Percentiles rank a stretch among this genome's conserved stretches.
Conservation (phyloP, 2,113 vertebrate species). For the Pelvicachromis taeniatus region DNA sequence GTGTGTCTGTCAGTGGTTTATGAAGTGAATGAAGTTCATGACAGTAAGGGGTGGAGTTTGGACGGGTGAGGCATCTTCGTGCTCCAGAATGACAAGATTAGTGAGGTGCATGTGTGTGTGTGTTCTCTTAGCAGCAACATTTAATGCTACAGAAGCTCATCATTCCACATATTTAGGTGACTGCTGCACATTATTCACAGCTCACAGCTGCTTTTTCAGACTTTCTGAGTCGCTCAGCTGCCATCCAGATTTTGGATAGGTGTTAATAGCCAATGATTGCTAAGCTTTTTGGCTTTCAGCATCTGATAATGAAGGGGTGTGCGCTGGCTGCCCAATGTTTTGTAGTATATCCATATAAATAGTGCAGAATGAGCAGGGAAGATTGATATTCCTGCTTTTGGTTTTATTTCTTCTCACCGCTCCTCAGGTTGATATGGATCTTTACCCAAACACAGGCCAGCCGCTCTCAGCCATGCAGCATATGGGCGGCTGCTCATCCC, state of each 20-base stretch:
- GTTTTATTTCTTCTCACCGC: not conserved
- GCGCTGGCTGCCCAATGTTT: not conserved
- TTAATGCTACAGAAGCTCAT: conserved; percentile 23
- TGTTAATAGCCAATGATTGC: not conserved
- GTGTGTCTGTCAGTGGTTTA: conserved; percentile 29
- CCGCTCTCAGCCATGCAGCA: too few relatives aligned
- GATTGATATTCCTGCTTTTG: not conserved
- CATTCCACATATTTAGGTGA: conserved; percentile 35
- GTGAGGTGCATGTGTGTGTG: conserved; percentile 24
- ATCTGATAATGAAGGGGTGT: not conserved
- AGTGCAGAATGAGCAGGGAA: not conserved
- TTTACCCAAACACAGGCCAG: too few relatives aligned
- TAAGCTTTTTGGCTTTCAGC: not conserved
- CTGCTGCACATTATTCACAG: conserved; percentile 30
- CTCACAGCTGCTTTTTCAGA: conserved; percentile 37
- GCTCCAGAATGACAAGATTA: conserved; percentile 25
- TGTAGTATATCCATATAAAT: not conserved
- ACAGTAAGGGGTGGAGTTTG: not conserved
- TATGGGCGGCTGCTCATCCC: too few relatives aligned
- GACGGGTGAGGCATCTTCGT: not conserved
- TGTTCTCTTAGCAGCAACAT: not conserved
- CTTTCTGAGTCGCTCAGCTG: not conserved
- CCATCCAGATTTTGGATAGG: conserved; percentile 18
- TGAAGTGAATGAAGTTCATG: conserved; percentile 38
- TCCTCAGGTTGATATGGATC: not conserved